Conservation (phyloP, 2,797 vertebrate species). For the Phalanger gymnotis region DNA sequence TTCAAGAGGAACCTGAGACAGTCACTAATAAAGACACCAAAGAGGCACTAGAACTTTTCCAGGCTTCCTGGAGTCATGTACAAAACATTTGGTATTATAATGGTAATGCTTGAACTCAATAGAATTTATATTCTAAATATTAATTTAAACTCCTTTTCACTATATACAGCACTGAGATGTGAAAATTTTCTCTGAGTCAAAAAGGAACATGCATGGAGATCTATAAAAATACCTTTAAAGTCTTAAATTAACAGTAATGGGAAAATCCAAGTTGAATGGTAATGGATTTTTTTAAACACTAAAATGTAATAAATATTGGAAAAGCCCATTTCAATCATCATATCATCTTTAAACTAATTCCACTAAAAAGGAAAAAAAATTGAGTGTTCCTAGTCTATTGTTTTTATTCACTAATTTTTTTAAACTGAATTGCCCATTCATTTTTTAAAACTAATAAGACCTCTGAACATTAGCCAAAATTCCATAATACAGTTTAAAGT, state of each 20-base stretch:
- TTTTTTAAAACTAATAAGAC: neutral
- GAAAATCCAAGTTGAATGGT: neutral
- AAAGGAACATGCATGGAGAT: neutral
- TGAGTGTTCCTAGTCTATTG: neutral
- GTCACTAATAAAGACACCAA: neutral
- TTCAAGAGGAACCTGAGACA: neutral
- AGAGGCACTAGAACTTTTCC: neutral
- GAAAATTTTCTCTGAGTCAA: neutral
- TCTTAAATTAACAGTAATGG: neutral
- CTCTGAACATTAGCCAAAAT: neutral
- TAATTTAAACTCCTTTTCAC: too few species aligned
- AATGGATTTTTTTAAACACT: neutral
- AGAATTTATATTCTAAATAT: neutral
- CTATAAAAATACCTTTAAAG: neutral
- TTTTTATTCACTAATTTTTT: too few species aligned
- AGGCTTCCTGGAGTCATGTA: neutral
- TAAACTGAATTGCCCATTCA: neutral
- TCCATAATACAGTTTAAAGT: too few species aligned
- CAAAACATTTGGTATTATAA: neutral
- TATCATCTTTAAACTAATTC: neutral
- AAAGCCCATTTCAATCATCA: neutral
- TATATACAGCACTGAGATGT: rapidly evolving
- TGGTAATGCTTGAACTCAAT: neutral
- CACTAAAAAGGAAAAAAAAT: too few species aligned
- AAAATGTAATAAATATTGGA: neutral